Conservation (phyloP, 2,113 vertebrate genomes). For the Xenopus laevis region DNA sequence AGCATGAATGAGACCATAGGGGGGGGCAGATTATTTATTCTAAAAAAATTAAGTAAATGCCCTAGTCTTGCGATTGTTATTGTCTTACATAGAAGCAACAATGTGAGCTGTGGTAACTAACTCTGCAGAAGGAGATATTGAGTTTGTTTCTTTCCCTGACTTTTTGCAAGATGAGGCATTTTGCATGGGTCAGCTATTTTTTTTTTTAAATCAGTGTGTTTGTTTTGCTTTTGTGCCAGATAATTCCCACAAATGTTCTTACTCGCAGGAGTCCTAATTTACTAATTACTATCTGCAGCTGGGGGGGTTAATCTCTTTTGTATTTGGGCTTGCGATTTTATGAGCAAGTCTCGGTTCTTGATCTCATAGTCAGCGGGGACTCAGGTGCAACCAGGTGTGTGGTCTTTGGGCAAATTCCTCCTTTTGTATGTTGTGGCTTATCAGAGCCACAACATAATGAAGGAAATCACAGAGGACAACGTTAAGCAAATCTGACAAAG, state of each 20-base stretch:
- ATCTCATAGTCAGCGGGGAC: conserved; percentile 5
- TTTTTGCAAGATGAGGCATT: not conserved
- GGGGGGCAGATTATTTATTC: no score
- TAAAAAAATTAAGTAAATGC: no score
- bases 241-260: conserved; percentile 21
- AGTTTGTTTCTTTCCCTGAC: no score
- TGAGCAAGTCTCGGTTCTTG: conserved; percentile 10
- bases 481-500: conserved; percentile 23
- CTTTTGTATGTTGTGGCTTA: conserved; percentile 16
- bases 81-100: no score
- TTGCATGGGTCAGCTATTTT: not conserved
- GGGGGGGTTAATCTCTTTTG: conserved; percentile 26
- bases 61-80: no score
- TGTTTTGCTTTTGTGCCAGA: conserved; percentile 30
- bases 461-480: conserved; percentile 3
- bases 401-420: conserved; percentile 33
- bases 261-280: conserved; percentile 13
- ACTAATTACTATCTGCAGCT: conserved; percentile 31
- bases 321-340: conserved; percentile 20
- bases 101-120: no score
- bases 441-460: conserved; percentile 18
- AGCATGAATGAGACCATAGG: no score
- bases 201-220: not conserved
- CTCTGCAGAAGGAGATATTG: no score
- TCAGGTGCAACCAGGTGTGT: conserved; percentile 36